Conservation (phyloP, 1,140 invertebrate genomes). For the Drosophila parabipectinata region DNA sequence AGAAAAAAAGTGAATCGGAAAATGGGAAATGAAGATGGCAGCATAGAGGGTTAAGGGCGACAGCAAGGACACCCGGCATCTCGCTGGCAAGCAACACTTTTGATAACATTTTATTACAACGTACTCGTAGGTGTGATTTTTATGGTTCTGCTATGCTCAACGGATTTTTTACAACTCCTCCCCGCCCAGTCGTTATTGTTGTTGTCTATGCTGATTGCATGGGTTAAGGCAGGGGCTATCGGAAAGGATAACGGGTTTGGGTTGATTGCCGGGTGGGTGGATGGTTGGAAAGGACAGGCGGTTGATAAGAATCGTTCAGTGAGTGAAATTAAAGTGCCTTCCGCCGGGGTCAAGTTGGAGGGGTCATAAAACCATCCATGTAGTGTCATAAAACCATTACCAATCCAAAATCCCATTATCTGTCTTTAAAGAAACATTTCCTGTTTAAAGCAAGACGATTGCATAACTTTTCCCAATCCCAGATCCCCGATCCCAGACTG, state of each 20-base stretch:
- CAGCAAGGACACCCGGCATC: conserved; percentile 33
- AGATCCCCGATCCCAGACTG: background rate
- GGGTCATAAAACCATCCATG: background rate
- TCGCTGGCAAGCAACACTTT: conserved; percentile 69
- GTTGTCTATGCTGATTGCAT: conserved; percentile 76
- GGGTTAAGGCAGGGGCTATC: conserved; percentile 10
- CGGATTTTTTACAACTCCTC: conserved; percentile 63
- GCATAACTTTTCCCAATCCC: background rate
- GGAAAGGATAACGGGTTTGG: conserved; percentile 25
- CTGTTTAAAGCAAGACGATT: background rate
- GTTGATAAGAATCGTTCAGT: conserved; percentile 47
- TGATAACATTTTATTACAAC: conserved; percentile 83
- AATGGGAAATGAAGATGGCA: conserved; percentile 23
- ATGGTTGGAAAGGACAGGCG: conserved; percentile 35
- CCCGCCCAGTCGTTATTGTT: conserved; percentile 19
- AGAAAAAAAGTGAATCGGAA: conserved; percentile 17
- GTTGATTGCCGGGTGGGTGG: conserved; percentile 34
- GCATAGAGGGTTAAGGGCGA: background rate
- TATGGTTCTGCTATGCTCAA: conserved; percentile 81
- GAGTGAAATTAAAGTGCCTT: conserved; percentile 54
- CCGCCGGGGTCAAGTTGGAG: background rate
- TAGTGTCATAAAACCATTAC: conserved; percentile 21
- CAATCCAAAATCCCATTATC: background rate
- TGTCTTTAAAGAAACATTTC: background rate
- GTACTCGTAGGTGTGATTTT: conserved; percentile 82